These are phyloP conservation scores for Chlorops oryzae DNA, from an alignment of 1,140 invertebrate species.

Conservation along the genomic window DNA sequence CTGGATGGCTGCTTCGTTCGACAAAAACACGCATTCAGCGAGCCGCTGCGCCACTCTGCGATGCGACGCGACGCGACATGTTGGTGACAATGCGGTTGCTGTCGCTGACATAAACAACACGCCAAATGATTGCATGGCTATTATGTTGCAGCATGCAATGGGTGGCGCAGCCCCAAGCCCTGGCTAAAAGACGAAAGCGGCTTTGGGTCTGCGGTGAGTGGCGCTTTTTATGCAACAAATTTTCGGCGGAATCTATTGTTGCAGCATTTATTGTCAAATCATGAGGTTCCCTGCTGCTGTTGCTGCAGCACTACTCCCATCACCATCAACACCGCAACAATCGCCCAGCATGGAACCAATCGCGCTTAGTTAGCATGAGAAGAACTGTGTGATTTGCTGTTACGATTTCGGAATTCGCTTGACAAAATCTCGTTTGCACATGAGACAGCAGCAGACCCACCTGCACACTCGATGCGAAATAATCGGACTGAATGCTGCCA, in stretches of 20 bases:
- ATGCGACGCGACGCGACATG: slow-evolving; percentile 12
- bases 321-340: background rate
- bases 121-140: slow-evolving; percentile 12
- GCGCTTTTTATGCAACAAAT: background rate
- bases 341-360: background rate
- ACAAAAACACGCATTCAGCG: too few species aligned
- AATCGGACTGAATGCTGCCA: too few species aligned
- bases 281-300: slow-evolving; percentile 34
- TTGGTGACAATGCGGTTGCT: slow-evolving; percentile 21
- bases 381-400: slow-evolving; percentile 10
- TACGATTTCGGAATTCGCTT: too few species aligned
- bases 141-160: too few species aligned
- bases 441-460: too few species aligned
- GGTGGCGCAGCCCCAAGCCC: too few species aligned
- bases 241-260: background rate
- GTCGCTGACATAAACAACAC: slow-evolving; percentile 22
- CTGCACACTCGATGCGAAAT: too few species aligned
- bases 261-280: slow-evolving; percentile 36
- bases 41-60: background rate
- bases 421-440: too few species aligned
- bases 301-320: background rate
- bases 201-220: background rate
- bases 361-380: slow-evolving; percentile 8
- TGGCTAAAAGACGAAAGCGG: background rate
- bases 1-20: too few species aligned